These are phyloP conservation scores for Yponomeuta sedellus DNA, from an alignment of 2,888 invertebrate species.

Conservation along the genomic window DNA sequence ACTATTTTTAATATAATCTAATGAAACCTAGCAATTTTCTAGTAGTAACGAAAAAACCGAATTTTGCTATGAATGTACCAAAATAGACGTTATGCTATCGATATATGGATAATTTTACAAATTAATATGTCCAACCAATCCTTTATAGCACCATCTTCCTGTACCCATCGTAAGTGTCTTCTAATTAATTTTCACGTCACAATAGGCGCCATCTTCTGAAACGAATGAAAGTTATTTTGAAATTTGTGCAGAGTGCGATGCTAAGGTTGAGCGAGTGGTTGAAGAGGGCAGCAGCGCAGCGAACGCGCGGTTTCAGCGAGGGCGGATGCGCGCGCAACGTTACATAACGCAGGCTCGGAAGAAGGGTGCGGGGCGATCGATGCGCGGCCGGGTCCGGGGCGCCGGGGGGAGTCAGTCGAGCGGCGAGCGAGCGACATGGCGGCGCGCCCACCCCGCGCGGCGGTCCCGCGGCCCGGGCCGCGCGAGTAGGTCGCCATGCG, in stretches of 20 bases:
- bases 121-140: not conserved
- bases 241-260: not conserved
- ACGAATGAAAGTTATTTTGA: no score
- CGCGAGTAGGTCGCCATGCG: constrained; percentile 77
- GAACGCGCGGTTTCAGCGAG: constrained; percentile 55
- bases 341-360: constrained; percentile 68
- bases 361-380: constrained; percentile 70
- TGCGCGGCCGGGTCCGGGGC: constrained; percentile 67
- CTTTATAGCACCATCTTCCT: constrained; percentile 18
- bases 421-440: constrained; percentile 74
- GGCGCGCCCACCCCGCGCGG: constrained; percentile 75
- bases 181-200: not conserved
- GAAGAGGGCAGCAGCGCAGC: constrained; percentile 48
- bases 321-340: constrained; percentile 68
- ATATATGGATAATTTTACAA: no score
- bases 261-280: constrained; percentile 17
- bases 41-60: no score
- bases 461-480: constrained; percentile 76
- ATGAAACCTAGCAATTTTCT: no score
- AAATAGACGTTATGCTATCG: no score
- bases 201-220: no score
- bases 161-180: not conserved
- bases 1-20: no score
- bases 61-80: no score
- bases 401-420: constrained; percentile 72